A percentile compares a stretch with the other conserved stretches of the same genome.
These are phyloP conservation scores for Gastrophryne carolinensis DNA, from an alignment of 2,797 vertebrate genomes.

Conservation along the genomic window DNA sequence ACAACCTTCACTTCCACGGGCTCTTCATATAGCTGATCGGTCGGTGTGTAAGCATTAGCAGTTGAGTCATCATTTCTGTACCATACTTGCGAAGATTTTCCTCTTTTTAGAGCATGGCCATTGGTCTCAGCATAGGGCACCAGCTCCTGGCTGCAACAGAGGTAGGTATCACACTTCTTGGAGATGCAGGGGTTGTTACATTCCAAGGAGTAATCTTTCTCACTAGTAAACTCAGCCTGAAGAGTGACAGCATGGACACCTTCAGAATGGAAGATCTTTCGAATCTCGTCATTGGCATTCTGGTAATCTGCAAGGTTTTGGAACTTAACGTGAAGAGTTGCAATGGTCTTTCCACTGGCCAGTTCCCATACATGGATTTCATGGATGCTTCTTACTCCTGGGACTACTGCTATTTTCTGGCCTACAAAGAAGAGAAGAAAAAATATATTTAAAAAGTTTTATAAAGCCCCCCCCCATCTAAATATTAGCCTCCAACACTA, in stretches of 20 bases:
- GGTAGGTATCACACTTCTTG: slow-evolving; percentile 60
- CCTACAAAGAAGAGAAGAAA: slow-evolving; percentile 63
- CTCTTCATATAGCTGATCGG: slow-evolving; percentile 41
- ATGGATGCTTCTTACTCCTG: slow-evolving; percentile 71
- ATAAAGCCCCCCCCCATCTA: neutral
- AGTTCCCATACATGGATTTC: slow-evolving; percentile 81
- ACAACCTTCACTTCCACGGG: slow-evolving; percentile 34
- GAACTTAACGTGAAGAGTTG: slow-evolving; percentile 76
- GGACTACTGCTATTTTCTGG: slow-evolving; percentile 62
- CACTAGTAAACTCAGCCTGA: slow-evolving; percentile 70
- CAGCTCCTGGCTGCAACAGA: slow-evolving; percentile 69
- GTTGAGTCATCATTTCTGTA: slow-evolving; percentile 44
- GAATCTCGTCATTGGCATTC: slow-evolving; percentile 61
- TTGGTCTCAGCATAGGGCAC: slow-evolving; percentile 54
- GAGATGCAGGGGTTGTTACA: slow-evolving; percentile 71
- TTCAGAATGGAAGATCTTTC: slow-evolving; percentile 71
- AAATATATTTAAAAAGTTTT: neutral
- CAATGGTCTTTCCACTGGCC: slow-evolving; percentile 72
- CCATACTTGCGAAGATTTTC: slow-evolving; percentile 28
- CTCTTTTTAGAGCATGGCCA: slow-evolving; percentile 58
- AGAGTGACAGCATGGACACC: slow-evolving; percentile 79
- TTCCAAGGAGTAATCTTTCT: slow-evolving; percentile 44
- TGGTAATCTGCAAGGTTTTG: slow-evolving; percentile 57
- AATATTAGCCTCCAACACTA: no score
- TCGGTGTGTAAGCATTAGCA: slow-evolving; percentile 10